Conservation (phyloP, 1,140 invertebrate species). For the Nephila pilipes region DNA sequence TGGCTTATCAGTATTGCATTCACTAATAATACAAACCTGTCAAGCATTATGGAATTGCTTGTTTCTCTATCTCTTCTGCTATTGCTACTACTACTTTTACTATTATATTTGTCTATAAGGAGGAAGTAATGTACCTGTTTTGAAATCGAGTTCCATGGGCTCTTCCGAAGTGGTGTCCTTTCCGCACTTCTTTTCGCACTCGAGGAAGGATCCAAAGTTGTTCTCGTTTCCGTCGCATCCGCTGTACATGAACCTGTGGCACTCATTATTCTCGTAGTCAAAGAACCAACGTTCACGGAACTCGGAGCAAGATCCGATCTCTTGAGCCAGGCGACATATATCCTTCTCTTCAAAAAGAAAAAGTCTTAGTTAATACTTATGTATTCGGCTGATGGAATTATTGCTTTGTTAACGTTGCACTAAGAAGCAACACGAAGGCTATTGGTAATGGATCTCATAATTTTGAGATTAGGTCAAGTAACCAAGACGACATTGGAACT, state of each 20-base stretch:
- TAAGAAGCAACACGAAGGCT: no score
- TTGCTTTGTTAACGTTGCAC: no score
- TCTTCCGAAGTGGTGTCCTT: conserved; percentile 79
- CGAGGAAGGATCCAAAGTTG: conserved; percentile 88
- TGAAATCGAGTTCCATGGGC: conserved; percentile 35
- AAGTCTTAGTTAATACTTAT: no score
- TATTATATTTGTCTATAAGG: background rate
- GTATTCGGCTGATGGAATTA: no score
- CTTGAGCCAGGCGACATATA: conserved; percentile 86
- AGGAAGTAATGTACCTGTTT: background rate
- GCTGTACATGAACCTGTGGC: conserved; percentile 90
- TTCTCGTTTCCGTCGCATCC: conserved; percentile 94
- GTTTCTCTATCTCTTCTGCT: no score
- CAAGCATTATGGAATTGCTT: no score
- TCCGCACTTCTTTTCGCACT: conserved; percentile 90
- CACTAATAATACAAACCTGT: no score
- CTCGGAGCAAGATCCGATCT: conserved; percentile 85
- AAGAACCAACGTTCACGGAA: conserved; percentile 89
- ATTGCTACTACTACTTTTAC: no score
- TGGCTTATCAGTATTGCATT: no score
- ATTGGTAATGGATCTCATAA: no score
- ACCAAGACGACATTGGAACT: no score
- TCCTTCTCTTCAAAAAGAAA: conserved; percentile 75
- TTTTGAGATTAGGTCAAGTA: no score
- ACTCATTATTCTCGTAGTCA: conserved; percentile 88